These are phyloP conservation scores for Gyps fulvus DNA, from an alignment of 2,113 vertebrate species.

Conservation along the genomic window DNA sequence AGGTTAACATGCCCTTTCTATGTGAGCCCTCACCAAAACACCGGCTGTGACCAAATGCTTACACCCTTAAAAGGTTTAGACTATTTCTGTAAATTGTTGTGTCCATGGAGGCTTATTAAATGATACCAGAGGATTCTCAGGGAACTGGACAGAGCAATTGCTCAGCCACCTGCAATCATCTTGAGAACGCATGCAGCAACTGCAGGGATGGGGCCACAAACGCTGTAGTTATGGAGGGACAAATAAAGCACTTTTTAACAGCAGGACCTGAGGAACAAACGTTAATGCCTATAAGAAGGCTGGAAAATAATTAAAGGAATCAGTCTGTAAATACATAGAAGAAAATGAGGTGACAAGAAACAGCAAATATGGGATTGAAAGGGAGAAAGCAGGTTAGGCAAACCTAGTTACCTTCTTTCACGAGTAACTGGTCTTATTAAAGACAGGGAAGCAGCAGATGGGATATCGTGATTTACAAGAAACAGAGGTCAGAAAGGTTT, in stretches of 20 bases:
- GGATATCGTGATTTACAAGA: accelerated
- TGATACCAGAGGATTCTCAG: not conserved
- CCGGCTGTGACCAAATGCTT: not conserved
- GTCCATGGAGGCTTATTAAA: not conserved
- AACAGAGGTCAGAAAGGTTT: not conserved
- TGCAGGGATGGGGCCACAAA: not conserved
- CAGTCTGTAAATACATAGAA: not conserved
- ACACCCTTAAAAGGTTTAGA: not conserved
- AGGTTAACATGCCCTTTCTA: not conserved
- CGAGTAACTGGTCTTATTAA: not conserved
- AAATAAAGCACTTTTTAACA: not conserved
- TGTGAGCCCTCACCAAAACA: not conserved
- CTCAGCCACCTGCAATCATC: not conserved
- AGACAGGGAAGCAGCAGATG: not conserved
- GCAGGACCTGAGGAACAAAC: not conserved
- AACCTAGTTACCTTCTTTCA: not conserved
- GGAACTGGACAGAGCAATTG: not conserved
- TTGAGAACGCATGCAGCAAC: accelerated
- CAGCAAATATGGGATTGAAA: not conserved
- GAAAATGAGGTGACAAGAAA: not conserved
- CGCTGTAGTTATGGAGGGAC: not conserved
- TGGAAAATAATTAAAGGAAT: not conserved
- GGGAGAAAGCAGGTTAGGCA: not conserved
- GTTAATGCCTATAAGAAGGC: not conserved
- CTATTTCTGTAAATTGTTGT: not conserved